Conservation (phyloP, 2,113 vertebrate genomes). For the Choloepus hoffmanni region DNA sequence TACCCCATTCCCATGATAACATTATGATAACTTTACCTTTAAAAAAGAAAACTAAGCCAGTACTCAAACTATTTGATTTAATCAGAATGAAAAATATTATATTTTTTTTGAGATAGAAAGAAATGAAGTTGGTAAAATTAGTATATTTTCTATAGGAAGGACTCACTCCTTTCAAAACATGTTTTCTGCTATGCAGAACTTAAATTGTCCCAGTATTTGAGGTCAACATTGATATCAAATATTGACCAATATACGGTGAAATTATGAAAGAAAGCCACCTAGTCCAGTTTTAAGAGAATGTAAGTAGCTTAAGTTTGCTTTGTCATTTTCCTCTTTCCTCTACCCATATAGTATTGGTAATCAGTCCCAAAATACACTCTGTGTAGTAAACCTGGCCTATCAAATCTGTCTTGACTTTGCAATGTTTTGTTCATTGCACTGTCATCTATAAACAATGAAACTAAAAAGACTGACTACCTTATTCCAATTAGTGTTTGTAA, state of each 20-base stretch:
- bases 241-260: not conserved
- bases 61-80: not conserved
- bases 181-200: not conserved
- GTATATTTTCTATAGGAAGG: not conserved
- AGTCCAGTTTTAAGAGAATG: not conserved
- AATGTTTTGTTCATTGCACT: not conserved
- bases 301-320: not conserved
- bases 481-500: not conserved
- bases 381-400: not conserved
- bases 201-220: not conserved
- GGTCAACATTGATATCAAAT: not conserved
- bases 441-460: not conserved
- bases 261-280: not conserved
- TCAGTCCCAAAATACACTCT: not conserved
- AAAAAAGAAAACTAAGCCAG: not conserved
- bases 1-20: rapidly evolving
- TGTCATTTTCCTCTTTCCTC: not conserved
- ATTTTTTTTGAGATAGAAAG: not conserved
- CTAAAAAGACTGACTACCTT: not conserved
- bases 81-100: not conserved
- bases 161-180: not conserved
- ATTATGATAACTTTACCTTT: not conserved
- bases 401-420: not conserved
- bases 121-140: not conserved
- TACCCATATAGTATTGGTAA: not conserved